Base-by-base conservation (phyloP, 37 sponge, comb jelly and placozoan species). In the Sycon ciliatum region DNA sequence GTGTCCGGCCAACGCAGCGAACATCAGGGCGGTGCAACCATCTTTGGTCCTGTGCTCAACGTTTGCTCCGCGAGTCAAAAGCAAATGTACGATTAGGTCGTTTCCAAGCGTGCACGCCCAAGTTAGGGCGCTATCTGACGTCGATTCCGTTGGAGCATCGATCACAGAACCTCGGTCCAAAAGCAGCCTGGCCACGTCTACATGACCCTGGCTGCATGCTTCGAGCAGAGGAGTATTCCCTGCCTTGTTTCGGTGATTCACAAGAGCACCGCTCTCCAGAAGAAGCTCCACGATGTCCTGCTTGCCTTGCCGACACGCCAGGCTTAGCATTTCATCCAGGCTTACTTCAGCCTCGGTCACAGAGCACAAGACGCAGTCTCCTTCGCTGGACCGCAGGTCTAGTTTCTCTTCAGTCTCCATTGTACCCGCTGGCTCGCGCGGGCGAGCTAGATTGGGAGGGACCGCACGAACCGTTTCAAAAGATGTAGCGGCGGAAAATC, bases 21-120 rank as follows among this genome's bases (percentile, higher is more conserved):
- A 95, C 96, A 95, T 95, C 56, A 95, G 86, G 0, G 96, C 96
- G 3, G 96, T 95, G 67, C 96, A 95, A 18, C 96, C 96, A 37
- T 95, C 96, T 74, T 90, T 89, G 3, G 98, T 96, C 26, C 93
- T 81, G 72, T 96, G 98, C 52, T 96, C 98, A 5, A 91, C 89
- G 58, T 78, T 58, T 4, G 92, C 89, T n/a, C 70, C 77, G 28
- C 84, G 71, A 38, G 85, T 81, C 57, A 96, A 70, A 31, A 96
- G 80, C 32, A 96, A 75, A 20, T 78, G 76, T 0, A 96, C 98
- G 24, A 96, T 78, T 56, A 82, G 76, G 1, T 87, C 89, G 67
- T 96, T 95, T 0, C 98, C 98, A 38, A 96, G 85, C 32, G 98
- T 96, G 66, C 98, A 96, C 37, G 98, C 98, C 98, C 98, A 96